Evolutionary conservation across 2,113 vertebrate genomes (phyloP), one percentile per base, ranked within the genome.

Genomic region (Gobius niger): DNA sequence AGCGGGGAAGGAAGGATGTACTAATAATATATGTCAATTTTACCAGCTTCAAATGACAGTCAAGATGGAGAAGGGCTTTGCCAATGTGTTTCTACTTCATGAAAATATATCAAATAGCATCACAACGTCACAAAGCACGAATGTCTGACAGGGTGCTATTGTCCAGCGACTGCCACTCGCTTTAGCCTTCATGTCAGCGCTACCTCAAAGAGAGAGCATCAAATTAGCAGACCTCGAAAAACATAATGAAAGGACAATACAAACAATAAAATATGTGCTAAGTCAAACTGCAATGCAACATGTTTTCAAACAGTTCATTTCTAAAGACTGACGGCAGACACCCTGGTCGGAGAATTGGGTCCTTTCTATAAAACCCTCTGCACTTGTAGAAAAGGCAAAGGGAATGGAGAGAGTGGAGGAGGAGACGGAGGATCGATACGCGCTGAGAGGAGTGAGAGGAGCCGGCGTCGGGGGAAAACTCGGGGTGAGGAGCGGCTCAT

Each of bases 381-480:
- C 42, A 42, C 40, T 59, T 42, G 34, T 40, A 15, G 34, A 41
- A 40, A 57, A 57, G 12, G 54, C 34, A 57, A 41, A 54, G 34
- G 59, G 53, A 41, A 46, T 63, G 59, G 54, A 64, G 61, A 47
- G 51, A 53, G 9, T 11, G 69, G 44, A 34, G 65, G 59, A 14
- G 49, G 75, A 41, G 70, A 41, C 44, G 18, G 76, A 81, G 76
- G 80, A 89, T 89, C 77, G 81, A 84, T 83, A 34, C 24, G 1
- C 24, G 24, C 24, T 34, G 24, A 71, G 46, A 42, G 15, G 74
- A 83, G 73, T 14, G 63, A 84, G 75, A 84, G 53, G 8, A 80
- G 76, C 71, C 73, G 0, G 59, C 70, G 77, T 84, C 83, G 63
- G 76, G 78, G 81, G 88, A 85, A 81, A 87, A 88, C 80, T 82